Percentiles rank a stretch among this genome's conserved stretches.
These are phyloP conservation scores for Drosophila cardini DNA, from an alignment of 1,140 invertebrate genomes.

Conservation along the genomic window DNA sequence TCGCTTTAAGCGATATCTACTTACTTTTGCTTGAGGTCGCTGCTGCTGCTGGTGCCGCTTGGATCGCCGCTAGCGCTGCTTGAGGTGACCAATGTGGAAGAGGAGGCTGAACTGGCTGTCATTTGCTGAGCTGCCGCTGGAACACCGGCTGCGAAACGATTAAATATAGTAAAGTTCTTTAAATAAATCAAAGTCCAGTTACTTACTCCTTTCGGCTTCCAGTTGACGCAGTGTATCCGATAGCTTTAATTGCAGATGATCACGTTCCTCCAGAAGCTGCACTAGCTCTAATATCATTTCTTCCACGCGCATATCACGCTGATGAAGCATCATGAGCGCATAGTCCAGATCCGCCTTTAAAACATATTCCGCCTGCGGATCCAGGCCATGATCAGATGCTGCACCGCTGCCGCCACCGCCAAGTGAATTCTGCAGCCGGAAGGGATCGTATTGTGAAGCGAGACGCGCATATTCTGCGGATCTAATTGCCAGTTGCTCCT, in stretches of 20 bases:
- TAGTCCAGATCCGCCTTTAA: conserved; percentile 91
- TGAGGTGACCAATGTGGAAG: conserved; percentile 16
- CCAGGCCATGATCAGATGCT: conserved; percentile 23
- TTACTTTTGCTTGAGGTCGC: conserved; percentile 79
- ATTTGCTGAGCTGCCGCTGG: neutral
- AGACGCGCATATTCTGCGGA: conserved; percentile 82
- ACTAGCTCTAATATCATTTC: conserved; percentile 94
- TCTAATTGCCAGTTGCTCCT: conserved; percentile 87
- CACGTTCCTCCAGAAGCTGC: conserved; percentile 92
- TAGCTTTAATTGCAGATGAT: conserved; percentile 91
- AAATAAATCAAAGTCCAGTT: neutral
- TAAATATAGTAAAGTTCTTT: neutral
- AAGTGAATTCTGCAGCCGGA: conserved; percentile 66
- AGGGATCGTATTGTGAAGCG: conserved; percentile 84
- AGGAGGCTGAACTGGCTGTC: neutral
- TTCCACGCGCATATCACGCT: conserved; percentile 94
- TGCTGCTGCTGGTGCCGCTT: conserved; percentile 39
- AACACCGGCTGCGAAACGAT: conserved; percentile 14
- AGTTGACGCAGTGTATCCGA: conserved; percentile 91
- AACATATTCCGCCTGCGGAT: conserved; percentile 57
- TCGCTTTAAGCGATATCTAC: neutral
- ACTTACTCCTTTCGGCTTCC: conserved; percentile 86
- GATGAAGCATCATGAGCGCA: conserved; percentile 93
- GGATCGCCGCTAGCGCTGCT: conserved; percentile 6
- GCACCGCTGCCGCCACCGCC: conserved; percentile 52